Evolutionary conservation across 2,113 vertebrate species (phyloP).

Genomic region (Lepisosteus oculatus): DNA sequence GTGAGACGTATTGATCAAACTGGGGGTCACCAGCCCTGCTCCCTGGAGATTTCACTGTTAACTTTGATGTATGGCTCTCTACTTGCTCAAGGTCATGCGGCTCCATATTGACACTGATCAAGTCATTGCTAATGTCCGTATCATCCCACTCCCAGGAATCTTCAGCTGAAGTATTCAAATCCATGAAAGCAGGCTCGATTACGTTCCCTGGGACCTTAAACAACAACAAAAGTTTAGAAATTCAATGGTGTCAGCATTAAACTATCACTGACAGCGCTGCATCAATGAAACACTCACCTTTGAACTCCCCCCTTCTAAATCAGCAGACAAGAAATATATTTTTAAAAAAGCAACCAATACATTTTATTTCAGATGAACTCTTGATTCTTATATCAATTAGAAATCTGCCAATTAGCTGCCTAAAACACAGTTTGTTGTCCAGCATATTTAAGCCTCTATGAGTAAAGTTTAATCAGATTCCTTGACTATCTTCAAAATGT

Average conservation of each 20-base stretch:
- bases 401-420: neutral
- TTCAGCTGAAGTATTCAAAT: constrained; percentile 74
- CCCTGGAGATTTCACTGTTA: constrained; percentile 43
- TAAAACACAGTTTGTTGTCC: neutral
- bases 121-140: constrained; percentile 82
- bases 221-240: neutral
- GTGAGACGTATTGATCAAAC: constrained; percentile 42
- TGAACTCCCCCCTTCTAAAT: constrained; percentile 1
- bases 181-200: constrained; percentile 81
- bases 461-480: neutral
- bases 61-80: constrained; percentile 43
- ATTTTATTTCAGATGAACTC: constrained; percentile 8
- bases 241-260: constrained; percentile 18
- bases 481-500: constrained; percentile 35
- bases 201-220: constrained; percentile 77
- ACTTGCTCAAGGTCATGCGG: constrained; percentile 62
- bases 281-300: constrained; percentile 10
- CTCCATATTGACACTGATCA: constrained; percentile 76
- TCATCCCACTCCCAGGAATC: constrained; percentile 97
- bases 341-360: neutral
- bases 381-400: neutral
- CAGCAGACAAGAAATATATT: neutral
- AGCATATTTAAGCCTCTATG: too few relatives aligned
- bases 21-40: constrained; percentile 35
- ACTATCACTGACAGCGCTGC: neutral